Base-by-base conservation (phyloP, 2,888 invertebrate species). In the Tetramorium bicarinatum region DNA sequence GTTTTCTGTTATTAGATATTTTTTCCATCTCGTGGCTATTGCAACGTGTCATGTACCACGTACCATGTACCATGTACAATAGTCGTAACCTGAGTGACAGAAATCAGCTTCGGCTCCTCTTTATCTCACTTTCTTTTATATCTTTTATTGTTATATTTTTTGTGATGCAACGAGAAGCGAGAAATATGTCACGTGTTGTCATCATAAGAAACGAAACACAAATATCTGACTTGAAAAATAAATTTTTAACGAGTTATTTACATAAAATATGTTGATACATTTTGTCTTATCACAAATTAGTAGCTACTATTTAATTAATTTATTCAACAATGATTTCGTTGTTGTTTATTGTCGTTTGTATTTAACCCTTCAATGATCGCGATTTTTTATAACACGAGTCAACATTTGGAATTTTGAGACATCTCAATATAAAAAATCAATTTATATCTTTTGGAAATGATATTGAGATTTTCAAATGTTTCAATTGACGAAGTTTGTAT, bases 1-100 rank as follows among this genome's bases (percentile, higher is more conserved):
- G 88, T 92, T 90, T 89, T 88, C 88, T 85, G 80, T 88, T 91
- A 91, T 90, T 90, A 90, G 87, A 90, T 90, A 89, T 90, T 92
- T 91, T 90, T 87, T 85, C 80, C 87, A 74, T 88, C 83, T 69
- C 85, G 56, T 72, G 64, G 74, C 77, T 71, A 74, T 85, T 66
- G 64, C 85, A 67, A 77, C 79, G 69, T 81, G 66, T 62, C 76
- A 85, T 83, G 85, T 86, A 82, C 66, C 76, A 85, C 82, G 85
- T 86, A 82, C 66, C 76, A 85, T 81, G 85, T 86, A 82, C 1
- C 61, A 41, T 72, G 64, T 77, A 84, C 84, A 86, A 88, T 84
- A 85, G 81, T 69, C n/a, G 86, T 87, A 87, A 87, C 64, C 67
- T 64, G 84, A 86, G 82, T 47, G 69, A 84, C 29, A 82, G 83